Evolutionary conservation across 2,888 invertebrate genomes (phyloP), one percentile per base, ranked within the genome.

Genomic region (Philereme vetulata): DNA sequence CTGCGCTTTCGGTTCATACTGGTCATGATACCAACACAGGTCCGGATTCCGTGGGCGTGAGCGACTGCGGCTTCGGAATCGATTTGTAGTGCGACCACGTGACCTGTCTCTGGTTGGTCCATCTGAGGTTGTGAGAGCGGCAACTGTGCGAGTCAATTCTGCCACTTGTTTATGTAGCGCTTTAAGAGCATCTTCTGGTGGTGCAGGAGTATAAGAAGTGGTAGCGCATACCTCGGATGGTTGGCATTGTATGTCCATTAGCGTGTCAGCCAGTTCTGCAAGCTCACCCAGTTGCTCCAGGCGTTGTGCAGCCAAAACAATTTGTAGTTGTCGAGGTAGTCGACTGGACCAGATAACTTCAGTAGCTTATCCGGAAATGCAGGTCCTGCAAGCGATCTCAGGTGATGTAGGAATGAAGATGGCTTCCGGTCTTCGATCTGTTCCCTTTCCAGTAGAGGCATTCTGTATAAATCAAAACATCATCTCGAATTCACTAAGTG

Each of bases 401-500:
- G 50, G n/a, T 50, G 50, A 5, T 40, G 34, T 4, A 50, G 40
- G 8, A 50, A 50, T 9, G 21, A 9, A 6, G 32, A 50, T 3
- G 50, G 40, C 32, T 50, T 50, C 33, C 50, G 21, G 40, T 50
- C 50, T 8, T 40, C 51, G 4, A 42, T 33, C 33, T 51, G 36
- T 38, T 51, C 51, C 11, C 6, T 11, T 5, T 10, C 10, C 5
- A 43, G n/a, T n/a, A n/a, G n/a, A n/a, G n/a, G n/a, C n/a, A n/a
- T n/a, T n/a, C n/a, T n/a, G n/a, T n/a, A n/a, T n/a, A n/a, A n/a
- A n/a, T n/a, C n/a, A n/a, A n/a, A n/a, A n/a, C n/a, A n/a, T n/a
- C n/a, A n/a, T n/a, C n/a, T n/a, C n/a, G n/a, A n/a, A n/a, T n/a
- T n/a, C n/a, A n/a, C n/a, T n/a, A n/a, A n/a, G n/a, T n/a, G n/a